phyloP scores from a whole-genome alignment of 2,888 invertebrate genomes.

The Hoplodrina ambigua region DNA sequence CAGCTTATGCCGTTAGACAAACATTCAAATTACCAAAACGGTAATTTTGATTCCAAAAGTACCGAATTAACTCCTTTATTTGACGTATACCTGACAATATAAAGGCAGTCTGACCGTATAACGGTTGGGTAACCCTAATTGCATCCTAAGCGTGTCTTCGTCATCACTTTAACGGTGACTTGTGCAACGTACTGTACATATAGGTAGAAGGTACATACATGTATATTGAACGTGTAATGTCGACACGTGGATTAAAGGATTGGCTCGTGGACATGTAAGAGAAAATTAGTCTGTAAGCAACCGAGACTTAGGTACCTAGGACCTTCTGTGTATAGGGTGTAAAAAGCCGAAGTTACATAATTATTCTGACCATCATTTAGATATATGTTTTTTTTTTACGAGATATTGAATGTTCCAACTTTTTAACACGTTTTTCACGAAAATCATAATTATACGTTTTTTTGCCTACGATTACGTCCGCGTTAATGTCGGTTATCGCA shows the following conservation, averaged over 20 bases:
- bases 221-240: conserved; percentile 36
- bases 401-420: no score
- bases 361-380: no score
- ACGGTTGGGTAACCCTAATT: conserved; percentile 57
- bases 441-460: no score
- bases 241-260: conserved; percentile 51
- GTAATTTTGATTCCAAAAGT: conserved; percentile 14
- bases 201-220: background rate
- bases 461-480: no score
- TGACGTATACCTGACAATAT: conserved; percentile 48
- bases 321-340: background rate
- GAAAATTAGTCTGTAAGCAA: conserved; percentile 44
- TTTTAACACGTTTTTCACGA: no score
- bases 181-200: conserved; percentile 27
- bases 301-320: conserved; percentile 7
- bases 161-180: conserved; percentile 50
- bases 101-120: conserved; percentile 34
- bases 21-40: conserved; percentile 8
- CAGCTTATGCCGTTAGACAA: background rate
- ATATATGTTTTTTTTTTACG: no score
- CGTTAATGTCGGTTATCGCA: no score
- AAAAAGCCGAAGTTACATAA: no score
- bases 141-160: conserved; percentile 39
- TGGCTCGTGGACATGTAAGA: conserved; percentile 23
- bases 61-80: conserved; percentile 10